Base-by-base conservation (phyloP, 2,113 vertebrate genomes). In the Tragelaphus scriptus region DNA sequence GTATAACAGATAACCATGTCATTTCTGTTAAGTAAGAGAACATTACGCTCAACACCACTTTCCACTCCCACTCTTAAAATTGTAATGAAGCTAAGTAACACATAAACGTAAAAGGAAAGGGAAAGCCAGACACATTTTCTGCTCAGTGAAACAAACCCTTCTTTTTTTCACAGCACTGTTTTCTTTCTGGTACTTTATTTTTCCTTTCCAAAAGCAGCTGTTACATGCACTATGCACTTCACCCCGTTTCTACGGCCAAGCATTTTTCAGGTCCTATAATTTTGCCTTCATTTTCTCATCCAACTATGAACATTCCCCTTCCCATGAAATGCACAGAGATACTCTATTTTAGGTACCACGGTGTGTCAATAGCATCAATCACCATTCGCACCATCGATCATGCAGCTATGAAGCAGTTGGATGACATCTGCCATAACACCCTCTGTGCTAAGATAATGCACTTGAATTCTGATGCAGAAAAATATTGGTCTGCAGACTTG, bases 381-480 rank as follows among this genome's bases (percentile, higher is more conserved):
- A 98, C 96, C 97, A 89, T 91, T 68, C 3, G 86, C 94, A 96
- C 15, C 94, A 98, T 98, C 5, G 0, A 98, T 98, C 98, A 98
- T 86, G 88, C 85, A 98, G 88, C 75, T 94, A 82, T 2, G 40
- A 61, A 97, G 80, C 75, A 90, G 40, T 40, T 93, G 86, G 88
- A 90, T 96, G 93, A 51, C 95, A 98, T 97, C 97, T 98, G 97
- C 94, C 96, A 97, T 90, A 98, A 97, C 92, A 97, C 47, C n/a
- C 90, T 97, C 85, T 92, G 26, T 56, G 16, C 56, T 95, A 95
- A 3, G 47, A 80, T 65, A 88, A 85, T 94, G 84, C 51, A 95
- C 77, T 87, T 96, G 95, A 98, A 98, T 98, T 98, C 91, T 98
- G 90, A 99, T 98, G 84, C 89, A 92, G 96, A 94, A 95, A n/a